A percentile compares a stretch with the other conserved stretches of the same genome.
Evolutionary conservation across 1,140 invertebrate species (phyloP).

Genomic region (Lordiphosa clarofinis): DNA sequence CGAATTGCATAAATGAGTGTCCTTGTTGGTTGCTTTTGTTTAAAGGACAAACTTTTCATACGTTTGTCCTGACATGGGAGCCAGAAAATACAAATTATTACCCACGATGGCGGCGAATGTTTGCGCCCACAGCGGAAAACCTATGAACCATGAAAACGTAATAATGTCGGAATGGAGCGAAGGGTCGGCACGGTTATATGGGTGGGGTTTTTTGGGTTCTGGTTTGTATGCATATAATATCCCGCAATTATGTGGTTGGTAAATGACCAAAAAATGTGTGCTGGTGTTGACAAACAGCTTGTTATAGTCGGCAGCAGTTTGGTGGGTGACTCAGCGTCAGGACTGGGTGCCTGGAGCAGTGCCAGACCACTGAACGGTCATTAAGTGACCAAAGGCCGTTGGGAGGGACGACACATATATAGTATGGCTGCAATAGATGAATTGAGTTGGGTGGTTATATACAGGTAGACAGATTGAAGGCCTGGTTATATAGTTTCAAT

Average conservation of each 20-base stretch:
- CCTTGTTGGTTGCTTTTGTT: constrained; percentile 54
- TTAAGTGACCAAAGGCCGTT: constrained; percentile 65
- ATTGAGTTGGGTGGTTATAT: constrained; percentile 1
- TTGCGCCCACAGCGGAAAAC: constrained; percentile 57
- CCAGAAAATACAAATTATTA: constrained; percentile 52
- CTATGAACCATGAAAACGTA: constrained; percentile 73
- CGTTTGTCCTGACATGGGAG: constrained; percentile 35
- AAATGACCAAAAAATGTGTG: constrained; percentile 76
- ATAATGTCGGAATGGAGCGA: constrained; percentile 31
- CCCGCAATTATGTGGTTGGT: constrained; percentile 74
- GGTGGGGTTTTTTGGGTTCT: constrained; percentile 5
- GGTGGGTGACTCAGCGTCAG: constrained; percentile 1
- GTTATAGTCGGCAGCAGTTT: constrained; percentile 30
- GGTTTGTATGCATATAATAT: constrained; percentile 65
- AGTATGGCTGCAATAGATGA: background rate
- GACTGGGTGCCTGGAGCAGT: constrained; percentile 16
- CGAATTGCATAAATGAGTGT: constrained; percentile 23
- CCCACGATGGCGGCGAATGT: constrained; percentile 31
- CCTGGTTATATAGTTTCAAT: too few species aligned
- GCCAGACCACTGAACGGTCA: constrained; percentile 67
- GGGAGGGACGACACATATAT: constrained; percentile 1
- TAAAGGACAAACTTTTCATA: constrained; percentile 68
- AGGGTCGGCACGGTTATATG: constrained; percentile 9
- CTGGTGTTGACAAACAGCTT: constrained; percentile 77
- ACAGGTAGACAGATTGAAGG: background rate